phyloP scores from a whole-genome alignment of 2,888 invertebrate species.

The Aspidapion aeneum region DNA sequence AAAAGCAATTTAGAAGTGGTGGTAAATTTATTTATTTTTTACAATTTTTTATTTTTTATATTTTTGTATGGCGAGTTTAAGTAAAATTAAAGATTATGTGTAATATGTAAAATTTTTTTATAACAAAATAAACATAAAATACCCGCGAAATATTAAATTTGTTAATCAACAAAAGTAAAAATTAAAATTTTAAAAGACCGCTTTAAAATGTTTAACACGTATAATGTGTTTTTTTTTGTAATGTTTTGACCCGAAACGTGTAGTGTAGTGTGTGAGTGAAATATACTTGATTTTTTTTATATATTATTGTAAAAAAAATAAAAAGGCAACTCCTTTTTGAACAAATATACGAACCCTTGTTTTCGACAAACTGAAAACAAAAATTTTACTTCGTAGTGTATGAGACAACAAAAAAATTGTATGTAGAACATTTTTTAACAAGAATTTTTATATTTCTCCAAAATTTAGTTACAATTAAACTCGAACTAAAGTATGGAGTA shows the following conservation, averaged over 20 bases:
- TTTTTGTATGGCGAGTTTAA: slow-evolving; percentile 23
- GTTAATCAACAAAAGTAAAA: neutral
- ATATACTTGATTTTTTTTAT: slow-evolving; percentile 33
- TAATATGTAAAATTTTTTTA: slow-evolving; percentile 23
- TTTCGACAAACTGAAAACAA: slow-evolving; percentile 2
- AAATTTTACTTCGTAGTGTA: slow-evolving; percentile 13
- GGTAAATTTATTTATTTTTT: no score
- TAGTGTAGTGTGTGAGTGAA: slow-evolving; percentile 31
- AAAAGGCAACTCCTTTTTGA: slow-evolving; percentile 33
- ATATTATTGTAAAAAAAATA: slow-evolving; percentile 46
- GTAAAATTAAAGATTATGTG: slow-evolving; percentile 9
- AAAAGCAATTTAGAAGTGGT: no score
- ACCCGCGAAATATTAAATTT: slow-evolving; percentile 18
- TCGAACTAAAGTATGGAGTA: slow-evolving; percentile 47
- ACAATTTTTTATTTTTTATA: no score
- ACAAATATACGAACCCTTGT: slow-evolving; percentile 27
- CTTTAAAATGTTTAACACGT: slow-evolving; percentile 25
- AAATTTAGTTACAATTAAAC: slow-evolving; percentile 35
- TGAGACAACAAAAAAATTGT: neutral
- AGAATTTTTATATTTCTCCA: slow-evolving; percentile 30
- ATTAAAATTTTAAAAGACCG: neutral
- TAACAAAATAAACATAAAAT: slow-evolving; percentile 18
- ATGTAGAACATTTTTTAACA: slow-evolving; percentile 16
- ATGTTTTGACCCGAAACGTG: slow-evolving; percentile 25
- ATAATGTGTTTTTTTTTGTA: slow-evolving; percentile 18